Base-by-base conservation (phyloP, 2,113 vertebrate species). In the Lophius piscatorius region DNA sequence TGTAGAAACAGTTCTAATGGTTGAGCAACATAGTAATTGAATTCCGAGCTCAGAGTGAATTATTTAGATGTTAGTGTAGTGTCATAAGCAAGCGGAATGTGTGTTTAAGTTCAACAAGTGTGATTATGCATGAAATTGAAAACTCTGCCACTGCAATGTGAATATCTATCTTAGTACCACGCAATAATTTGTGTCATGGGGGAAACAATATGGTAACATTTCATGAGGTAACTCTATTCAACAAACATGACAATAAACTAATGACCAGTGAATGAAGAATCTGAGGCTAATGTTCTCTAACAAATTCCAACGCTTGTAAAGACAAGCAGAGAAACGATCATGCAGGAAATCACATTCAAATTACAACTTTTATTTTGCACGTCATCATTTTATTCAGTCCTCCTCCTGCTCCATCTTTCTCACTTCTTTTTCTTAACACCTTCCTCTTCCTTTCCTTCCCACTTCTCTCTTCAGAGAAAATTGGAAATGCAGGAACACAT, bases 401-500 rank as follows among this genome's bases (percentile, higher is more conserved):
- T 60, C 38, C 51, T 68, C 73, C 63, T 54, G 26, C 61, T 78
- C 77, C 76, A 62, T 74, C 67, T 85, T 45, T 79, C 82, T 75
- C 77, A 74, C 78, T 80, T 82, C 54, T 70, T 68, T 74, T 66
- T 58, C 65, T 50, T 51, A 62, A 74, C 80, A 79, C 84, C 72
- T 83, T 58, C 76, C 66, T 58, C 70, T 69, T 83, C 55, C 63
- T 82, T 76, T 76, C 49, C 64, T 70, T 75, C 73, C 55, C 75
- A 79, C 73, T 57, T 64, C 54, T 65, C 55, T 13, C 22, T 52
- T 83, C 48, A 8, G 63, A 63, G 66, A 78, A 74, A 85, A 84
- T 81, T 78, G 80, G 60, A 84, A 81, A 81, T 77, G 79, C 79
- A 72, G 57, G 63, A 83, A 84, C 81, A 81, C 82, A 81, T 74